A percentile compares a stretch with the other conserved stretches of the same genome.
These are phyloP conservation scores for Xenopus tropicalis DNA, from an alignment of 2,113 vertebrate genomes.

Conservation along the genomic window DNA sequence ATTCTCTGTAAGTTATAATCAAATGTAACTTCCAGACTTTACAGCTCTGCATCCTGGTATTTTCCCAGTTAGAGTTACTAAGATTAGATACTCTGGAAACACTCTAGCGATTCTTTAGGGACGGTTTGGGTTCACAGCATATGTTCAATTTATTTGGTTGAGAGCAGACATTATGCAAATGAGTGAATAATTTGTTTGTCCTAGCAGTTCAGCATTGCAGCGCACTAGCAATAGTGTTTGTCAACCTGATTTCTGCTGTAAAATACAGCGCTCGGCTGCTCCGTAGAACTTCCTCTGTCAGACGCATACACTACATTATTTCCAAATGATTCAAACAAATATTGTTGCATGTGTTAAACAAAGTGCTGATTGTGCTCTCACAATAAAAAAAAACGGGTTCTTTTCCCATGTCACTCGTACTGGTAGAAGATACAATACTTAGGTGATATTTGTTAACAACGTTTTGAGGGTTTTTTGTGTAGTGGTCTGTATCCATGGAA, in stretches of 20 bases:
- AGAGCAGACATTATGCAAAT: neutral
- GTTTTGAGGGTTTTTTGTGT: no score
- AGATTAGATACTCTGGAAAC: conserved; percentile 30
- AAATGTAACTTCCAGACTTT: conserved; percentile 24
- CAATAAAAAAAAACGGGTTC: neutral
- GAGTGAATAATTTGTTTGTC: rapidly evolving
- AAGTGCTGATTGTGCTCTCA: neutral
- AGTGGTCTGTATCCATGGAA: no score
- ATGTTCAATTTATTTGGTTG: conserved; percentile 21
- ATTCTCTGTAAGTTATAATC: conserved; percentile 23
- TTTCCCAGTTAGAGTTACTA: conserved; percentile 21
- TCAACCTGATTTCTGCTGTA: neutral
- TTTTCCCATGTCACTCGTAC: no score
- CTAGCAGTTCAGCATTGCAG: neutral
- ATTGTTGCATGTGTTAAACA: neutral
- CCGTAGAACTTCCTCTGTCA: neutral
- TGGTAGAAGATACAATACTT: no score
- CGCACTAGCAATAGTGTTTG: rapidly evolving
- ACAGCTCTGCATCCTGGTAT: neutral
- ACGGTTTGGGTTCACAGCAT: conserved; percentile 16
- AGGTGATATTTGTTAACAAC: no score
- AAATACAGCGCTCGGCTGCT: neutral
- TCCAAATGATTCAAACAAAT: neutral
- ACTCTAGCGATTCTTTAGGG: conserved; percentile 18
- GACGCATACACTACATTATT: neutral